Evolutionary conservation across 2,797 vertebrate genomes (phyloP).

Genomic region (Gadopsis bispinosus): DNA sequence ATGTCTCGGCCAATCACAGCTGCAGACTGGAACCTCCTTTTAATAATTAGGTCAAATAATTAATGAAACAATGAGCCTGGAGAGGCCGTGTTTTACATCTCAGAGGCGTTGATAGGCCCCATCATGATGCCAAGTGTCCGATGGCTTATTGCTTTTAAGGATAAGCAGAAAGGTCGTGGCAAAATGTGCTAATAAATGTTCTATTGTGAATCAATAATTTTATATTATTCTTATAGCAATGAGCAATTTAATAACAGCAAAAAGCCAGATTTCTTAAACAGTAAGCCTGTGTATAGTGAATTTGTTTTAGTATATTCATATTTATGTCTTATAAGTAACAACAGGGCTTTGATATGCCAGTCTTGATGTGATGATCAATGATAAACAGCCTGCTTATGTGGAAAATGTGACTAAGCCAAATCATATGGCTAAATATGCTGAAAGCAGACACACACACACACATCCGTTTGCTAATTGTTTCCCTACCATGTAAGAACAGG

Average conservation of each 20-base stretch:
- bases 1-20: constrained; percentile 48
- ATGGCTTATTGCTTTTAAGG: constrained; percentile 58
- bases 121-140: constrained; percentile 61
- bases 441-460: background rate
- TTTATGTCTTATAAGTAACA: background rate
- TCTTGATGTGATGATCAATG: constrained; percentile 19
- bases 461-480: constrained; percentile 5
- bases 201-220: background rate
- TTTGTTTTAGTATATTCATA: background rate
- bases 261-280: background rate
- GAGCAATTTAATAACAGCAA: background rate
- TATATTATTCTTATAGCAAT: background rate
- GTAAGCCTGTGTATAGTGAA: background rate
- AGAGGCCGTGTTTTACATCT: constrained; percentile 72
- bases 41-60: constrained; percentile 67
- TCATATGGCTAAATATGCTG: too few relatives aligned
- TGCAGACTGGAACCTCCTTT: constrained; percentile 20
- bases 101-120: constrained; percentile 79
- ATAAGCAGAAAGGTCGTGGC: background rate
- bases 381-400: constrained; percentile 28
- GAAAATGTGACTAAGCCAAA: constrained; percentile 13
- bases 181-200: background rate
- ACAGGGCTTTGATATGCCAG: constrained; percentile 3
- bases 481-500: background rate
- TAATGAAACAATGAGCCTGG: constrained; percentile 65